A percentile compares a stretch with the other conserved stretches of the same genome.
Conservation (phyloP, 1,140 invertebrate species). For the Chionoecetes opilio region DNA sequence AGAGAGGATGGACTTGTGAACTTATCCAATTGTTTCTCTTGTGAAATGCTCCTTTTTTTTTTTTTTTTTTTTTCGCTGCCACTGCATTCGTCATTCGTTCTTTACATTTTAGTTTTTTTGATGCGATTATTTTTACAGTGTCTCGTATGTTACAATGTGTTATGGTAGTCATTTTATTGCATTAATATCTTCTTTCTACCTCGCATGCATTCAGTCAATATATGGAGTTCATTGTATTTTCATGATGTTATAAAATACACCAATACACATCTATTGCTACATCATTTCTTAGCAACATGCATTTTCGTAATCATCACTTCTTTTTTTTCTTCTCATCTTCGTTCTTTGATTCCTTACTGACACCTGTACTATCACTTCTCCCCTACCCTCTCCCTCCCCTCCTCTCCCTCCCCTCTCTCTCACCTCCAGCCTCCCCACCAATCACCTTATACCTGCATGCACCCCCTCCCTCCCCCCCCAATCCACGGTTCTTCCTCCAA, state of each 20-base stretch:
- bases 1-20: too few species aligned
- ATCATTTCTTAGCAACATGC: not conserved
- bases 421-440: too few species aligned
- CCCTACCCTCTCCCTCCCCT: too few species aligned
- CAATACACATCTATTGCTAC: not conserved
- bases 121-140: too few species aligned
- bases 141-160: not conserved
- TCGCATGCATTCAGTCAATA: not conserved
- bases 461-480: not conserved
- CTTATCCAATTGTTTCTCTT: too few species aligned
- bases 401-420: too few species aligned
- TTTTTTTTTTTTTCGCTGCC: too few species aligned
- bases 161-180: not conserved
- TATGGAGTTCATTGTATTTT: too few species aligned
- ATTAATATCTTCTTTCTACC: not conserved
- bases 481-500: not conserved
- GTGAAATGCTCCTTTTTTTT: too few species aligned
- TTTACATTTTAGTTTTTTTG: too few species aligned
- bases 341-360: not conserved
- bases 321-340: not conserved
- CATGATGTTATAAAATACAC: too few species aligned
- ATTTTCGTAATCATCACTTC: not conserved
- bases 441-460: not conserved
- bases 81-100: too few species aligned
- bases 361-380: not conserved